Conservation (phyloP, 2,113 vertebrate genomes). For the Platysteira castanea region DNA sequence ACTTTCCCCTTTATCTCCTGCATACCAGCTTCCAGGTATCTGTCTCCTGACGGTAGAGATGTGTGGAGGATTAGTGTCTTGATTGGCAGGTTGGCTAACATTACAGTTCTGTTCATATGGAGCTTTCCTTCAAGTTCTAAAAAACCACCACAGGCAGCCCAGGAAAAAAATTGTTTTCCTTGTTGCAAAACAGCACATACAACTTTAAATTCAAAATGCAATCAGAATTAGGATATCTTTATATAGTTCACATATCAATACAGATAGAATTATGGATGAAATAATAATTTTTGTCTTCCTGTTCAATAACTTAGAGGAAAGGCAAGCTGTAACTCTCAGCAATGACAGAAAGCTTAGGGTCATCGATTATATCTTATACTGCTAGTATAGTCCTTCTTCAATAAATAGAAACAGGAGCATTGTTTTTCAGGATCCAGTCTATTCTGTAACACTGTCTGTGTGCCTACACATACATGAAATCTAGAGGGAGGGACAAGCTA, state of each 20-base stretch:
- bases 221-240: constrained; percentile 3
- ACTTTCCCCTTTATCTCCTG: constrained; percentile 75
- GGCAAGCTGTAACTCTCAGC: not conserved
- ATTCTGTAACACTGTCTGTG: not conserved
- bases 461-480: not conserved
- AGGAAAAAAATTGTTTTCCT: constrained; percentile 18
- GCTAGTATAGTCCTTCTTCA: not conserved
- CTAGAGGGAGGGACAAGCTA: not conserved
- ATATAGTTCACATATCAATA: not conserved
- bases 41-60: constrained; percentile 80
- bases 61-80: constrained; percentile 75
- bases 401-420: not conserved
- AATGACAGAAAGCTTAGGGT: not conserved
- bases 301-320: not conserved
- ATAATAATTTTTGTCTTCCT: not conserved
- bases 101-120: constrained; percentile 73
- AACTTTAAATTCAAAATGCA: constrained; percentile 50
- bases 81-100: constrained; percentile 83
- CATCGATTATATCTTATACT: not conserved
- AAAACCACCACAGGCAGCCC: constrained; percentile 37
- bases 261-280: not conserved
- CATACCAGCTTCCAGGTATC: constrained; percentile 73
- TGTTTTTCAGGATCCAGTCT: not conserved
- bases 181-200: constrained; percentile 40
- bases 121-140: constrained; percentile 64